These are phyloP conservation scores for Probaryconus sp. DNA, from an alignment of 1,140 invertebrate genomes.

Conservation along the genomic window DNA sequence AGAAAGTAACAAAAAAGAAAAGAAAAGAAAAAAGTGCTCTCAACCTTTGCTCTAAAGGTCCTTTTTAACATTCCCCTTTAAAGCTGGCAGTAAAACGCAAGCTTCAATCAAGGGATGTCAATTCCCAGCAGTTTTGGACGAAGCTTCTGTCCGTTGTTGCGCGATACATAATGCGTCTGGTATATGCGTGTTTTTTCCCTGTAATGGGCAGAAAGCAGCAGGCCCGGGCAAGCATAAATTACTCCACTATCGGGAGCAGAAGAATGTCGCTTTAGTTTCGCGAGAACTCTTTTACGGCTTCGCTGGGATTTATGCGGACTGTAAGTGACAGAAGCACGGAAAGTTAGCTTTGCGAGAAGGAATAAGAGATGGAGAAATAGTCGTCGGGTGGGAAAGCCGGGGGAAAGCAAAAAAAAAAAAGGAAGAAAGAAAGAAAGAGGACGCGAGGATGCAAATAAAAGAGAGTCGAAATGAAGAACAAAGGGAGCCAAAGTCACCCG, in stretches of 20 bases:
- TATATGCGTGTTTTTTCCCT: slow-evolving; percentile 47
- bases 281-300: slow-evolving; percentile 64
- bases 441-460: slow-evolving; percentile 55
- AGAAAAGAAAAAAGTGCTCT: too few species aligned
- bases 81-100: slow-evolving; percentile 25
- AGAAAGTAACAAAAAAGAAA: slow-evolving; percentile 4
- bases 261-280: slow-evolving; percentile 63
- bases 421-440: slow-evolving; percentile 22
- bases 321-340: slow-evolving; percentile 70
- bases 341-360: slow-evolving; percentile 45
- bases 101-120: slow-evolving; percentile 41
- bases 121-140: slow-evolving; percentile 37
- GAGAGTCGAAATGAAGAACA: slow-evolving; percentile 35
- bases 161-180: slow-evolving; percentile 34
- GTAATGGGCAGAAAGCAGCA: slow-evolving; percentile 43
- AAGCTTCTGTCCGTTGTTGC: neutral
- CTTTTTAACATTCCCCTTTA: slow-evolving; percentile 22
- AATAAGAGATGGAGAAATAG: slow-evolving; percentile 11
- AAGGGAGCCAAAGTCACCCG: neutral
- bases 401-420: neutral
- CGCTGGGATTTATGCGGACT: slow-evolving; percentile 70
- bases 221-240: slow-evolving; percentile 65
- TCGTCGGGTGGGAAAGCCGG: slow-evolving; percentile 7
- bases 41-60: neutral
- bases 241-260: slow-evolving; percentile 67